A percentile compares a stretch with the other conserved stretches of the same genome.
phyloP scores from a whole-genome alignment of 2,113 vertebrate species.

The Ibidorhyncha struthersii region DNA sequence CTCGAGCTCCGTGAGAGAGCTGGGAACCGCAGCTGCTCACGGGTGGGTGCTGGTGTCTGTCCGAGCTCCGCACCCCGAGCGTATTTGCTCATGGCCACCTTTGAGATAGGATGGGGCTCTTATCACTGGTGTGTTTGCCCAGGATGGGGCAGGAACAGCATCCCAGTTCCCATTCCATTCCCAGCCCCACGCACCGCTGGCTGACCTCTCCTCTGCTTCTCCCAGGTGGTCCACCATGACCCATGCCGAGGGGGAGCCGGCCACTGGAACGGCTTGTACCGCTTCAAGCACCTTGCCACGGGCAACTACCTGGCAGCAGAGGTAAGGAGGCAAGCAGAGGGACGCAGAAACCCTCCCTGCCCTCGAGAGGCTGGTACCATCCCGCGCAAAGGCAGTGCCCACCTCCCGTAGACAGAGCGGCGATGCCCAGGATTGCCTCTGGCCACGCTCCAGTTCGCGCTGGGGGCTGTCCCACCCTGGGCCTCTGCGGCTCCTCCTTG shows the following conservation, averaged over 20 bases:
- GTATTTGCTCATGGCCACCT: rapidly evolving
- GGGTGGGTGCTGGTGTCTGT: not conserved
- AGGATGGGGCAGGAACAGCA: rapidly evolving
- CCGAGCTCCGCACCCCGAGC: not conserved
- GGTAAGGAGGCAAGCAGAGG: slow-evolving; percentile 73
- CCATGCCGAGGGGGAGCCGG: slow-evolving; percentile 94
- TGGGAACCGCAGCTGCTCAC: not conserved
- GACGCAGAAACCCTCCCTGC: not conserved
- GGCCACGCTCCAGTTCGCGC: not conserved
- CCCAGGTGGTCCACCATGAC: slow-evolving; percentile 95
- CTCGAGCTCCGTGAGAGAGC: not conserved
- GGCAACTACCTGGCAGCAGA: slow-evolving; percentile 95
- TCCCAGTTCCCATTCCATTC: not conserved
- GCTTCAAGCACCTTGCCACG: slow-evolving; percentile 95
- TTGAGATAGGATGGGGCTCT: not conserved
- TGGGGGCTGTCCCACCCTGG: not conserved
- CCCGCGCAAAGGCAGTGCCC: not conserved
- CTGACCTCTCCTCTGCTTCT: not conserved
- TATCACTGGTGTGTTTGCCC: rapidly evolving
- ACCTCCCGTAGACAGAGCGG: not conserved
- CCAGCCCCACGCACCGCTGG: rapidly evolving
- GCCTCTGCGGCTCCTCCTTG: not conserved
- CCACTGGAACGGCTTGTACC: slow-evolving; percentile 95
- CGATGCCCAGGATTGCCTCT: rapidly evolving
- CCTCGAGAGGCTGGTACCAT: not conserved